A percentile compares a stretch with the other conserved stretches of the same genome.
Conservation (phyloP, 2,113 vertebrate genomes). For the Larimichthys crocea region DNA sequence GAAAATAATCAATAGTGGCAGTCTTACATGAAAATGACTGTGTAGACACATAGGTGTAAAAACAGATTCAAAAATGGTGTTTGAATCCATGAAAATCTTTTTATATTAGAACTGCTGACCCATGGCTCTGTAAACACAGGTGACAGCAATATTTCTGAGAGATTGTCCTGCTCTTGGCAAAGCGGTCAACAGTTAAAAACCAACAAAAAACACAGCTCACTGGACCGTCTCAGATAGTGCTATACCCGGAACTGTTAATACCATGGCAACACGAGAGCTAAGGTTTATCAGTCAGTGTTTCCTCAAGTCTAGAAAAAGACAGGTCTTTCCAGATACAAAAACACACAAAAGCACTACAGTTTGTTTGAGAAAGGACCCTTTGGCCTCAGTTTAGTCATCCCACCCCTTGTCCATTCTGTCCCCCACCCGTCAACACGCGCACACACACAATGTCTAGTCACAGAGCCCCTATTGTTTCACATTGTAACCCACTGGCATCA, state of each 20-base stretch:
- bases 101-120: not conserved
- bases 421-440: constrained; percentile 18
- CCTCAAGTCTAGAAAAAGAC: constrained; percentile 43
- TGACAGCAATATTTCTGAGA: not conserved
- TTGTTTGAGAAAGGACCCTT: constrained; percentile 60
- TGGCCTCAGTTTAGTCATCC: constrained; percentile 61
- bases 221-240: not conserved
- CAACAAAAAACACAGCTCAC: constrained; percentile 11
- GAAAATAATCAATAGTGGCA: too few species aligned
- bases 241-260: constrained; percentile 22
- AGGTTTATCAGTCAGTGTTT: constrained; percentile 51
- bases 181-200: not conserved
- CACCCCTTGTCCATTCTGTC: constrained; percentile 44
- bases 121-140: not conserved
- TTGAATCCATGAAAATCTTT: not conserved
- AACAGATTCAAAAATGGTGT: not conserved
- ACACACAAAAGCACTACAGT: constrained; percentile 38
- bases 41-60: not conserved
- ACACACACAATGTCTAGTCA: constrained; percentile 48
- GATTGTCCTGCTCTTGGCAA: not conserved
- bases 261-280: constrained; percentile 49
- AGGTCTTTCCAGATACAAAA: constrained; percentile 25
- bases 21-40: not conserved
- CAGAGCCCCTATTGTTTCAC: constrained; percentile 73
- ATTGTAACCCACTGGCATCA: constrained; percentile 66